Conservation (phyloP, 2,797 vertebrate species). For the Sebastes minor region DNA sequence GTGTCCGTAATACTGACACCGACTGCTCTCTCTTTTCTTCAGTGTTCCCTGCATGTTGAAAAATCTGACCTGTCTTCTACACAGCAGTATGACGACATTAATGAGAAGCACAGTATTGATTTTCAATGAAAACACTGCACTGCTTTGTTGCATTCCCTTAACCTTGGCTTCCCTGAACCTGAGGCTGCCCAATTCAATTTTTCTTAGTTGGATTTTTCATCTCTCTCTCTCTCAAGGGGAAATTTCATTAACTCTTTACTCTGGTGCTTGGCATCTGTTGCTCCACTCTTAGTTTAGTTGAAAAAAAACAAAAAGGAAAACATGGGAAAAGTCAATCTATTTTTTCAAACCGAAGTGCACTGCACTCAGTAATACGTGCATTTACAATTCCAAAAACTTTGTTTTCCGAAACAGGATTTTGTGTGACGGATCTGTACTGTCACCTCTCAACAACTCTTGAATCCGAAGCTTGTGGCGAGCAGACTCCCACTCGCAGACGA, state of each 20-base stretch:
- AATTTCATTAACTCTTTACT: conserved; percentile 69
- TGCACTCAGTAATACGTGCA: neutral
- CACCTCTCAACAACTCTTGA: conserved; percentile 45
- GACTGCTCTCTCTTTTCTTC: conserved; percentile 7
- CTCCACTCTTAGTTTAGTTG: conserved; percentile 11
- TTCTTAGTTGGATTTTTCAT: conserved; percentile 55
- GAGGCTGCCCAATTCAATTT: conserved; percentile 68
- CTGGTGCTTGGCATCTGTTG: conserved; percentile 54
- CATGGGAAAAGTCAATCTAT: neutral
- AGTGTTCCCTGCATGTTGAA: conserved; percentile 38
- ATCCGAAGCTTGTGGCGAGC: conserved; percentile 30
- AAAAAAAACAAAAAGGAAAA: conserved; percentile 2
- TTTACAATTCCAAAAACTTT: conserved; percentile 28
- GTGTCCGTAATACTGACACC: neutral
- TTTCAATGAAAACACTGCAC: conserved; percentile 71
- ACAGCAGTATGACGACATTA: conserved; percentile 62
- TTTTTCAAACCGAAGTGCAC: neutral
- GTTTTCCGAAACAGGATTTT: conserved; percentile 27
- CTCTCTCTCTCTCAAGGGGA: conserved; percentile 34
- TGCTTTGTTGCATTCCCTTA: conserved; percentile 76
- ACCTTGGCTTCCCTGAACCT: conserved; percentile 70
- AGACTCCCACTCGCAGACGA: conserved; percentile 42
- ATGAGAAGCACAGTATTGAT: conserved; percentile 76
- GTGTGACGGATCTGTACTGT: conserved; percentile 43
- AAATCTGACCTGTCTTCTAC: conserved; percentile 46